Conservation (phyloP, 2,888 invertebrate species). For the Lasioglossum vierecki region DNA sequence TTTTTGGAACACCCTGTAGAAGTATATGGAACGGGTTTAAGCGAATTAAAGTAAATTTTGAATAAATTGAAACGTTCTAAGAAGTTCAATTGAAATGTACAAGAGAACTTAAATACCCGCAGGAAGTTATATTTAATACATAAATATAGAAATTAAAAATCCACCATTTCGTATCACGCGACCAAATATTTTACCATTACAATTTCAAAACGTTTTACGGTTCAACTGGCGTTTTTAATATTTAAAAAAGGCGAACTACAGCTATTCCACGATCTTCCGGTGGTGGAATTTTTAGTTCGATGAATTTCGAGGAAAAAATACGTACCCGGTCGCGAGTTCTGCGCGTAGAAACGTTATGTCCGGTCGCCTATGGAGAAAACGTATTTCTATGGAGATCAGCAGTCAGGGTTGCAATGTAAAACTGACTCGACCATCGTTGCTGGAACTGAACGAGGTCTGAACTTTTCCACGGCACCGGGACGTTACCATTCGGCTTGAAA, state of each 20-base stretch:
- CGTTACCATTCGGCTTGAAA: slow-evolving; percentile 45
- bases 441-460: slow-evolving; percentile 14
- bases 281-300: background rate
- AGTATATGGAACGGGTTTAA: too few species aligned
- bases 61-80: too few species aligned
- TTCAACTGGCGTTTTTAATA: background rate
- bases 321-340: background rate
- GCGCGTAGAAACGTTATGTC: background rate
- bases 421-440: slow-evolving; percentile 33
- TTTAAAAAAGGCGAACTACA: background rate
- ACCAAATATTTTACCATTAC: background rate
- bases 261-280: background rate
- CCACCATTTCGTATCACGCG: background rate
- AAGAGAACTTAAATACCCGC: too few species aligned
- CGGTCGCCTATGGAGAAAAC: slow-evolving; percentile 36
- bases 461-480: slow-evolving; percentile 19
- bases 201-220: background rate
- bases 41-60: too few species aligned
- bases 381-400: slow-evolving; percentile 65
- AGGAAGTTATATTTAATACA: too few species aligned
- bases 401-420: slow-evolving; percentile 33
- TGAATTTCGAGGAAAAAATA: background rate
- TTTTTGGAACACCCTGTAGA: too few species aligned
- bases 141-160: background rate
- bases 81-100: too few species aligned